These are phyloP conservation scores for Lycaon pictus DNA, from an alignment of 2,113 vertebrate species.

Conservation along the genomic window DNA sequence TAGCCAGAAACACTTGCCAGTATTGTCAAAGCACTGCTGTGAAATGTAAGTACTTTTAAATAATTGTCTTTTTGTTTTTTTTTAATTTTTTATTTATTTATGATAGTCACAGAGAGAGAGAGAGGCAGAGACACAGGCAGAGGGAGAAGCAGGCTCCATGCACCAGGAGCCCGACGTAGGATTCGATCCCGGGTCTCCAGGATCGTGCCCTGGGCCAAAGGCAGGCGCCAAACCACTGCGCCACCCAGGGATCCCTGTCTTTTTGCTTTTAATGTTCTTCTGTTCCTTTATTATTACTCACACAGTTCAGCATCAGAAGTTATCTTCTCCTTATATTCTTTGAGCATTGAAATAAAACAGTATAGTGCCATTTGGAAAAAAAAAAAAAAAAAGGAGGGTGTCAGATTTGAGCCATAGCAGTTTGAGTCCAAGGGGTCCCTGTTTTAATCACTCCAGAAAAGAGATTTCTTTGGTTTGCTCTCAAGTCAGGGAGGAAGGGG, in stretches of 20 bases:
- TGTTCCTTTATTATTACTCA: constrained; percentile 40
- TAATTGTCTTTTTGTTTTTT: constrained; percentile 47
- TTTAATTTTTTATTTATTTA: too few species aligned
- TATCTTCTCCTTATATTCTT: constrained; percentile 78
- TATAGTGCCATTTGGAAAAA: constrained; percentile 59
- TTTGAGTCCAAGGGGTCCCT: background rate
- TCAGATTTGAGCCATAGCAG: background rate
- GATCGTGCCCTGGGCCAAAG: too few species aligned
- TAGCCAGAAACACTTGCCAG: background rate
- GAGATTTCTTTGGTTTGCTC: constrained; percentile 9
- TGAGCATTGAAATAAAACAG: constrained; percentile 85
- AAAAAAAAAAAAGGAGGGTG: background rate
- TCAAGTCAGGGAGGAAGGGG: background rate
- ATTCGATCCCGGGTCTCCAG: too few species aligned
- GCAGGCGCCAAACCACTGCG: too few species aligned
- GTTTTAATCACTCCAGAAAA: constrained; percentile 27
- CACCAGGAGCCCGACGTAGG: too few species aligned
- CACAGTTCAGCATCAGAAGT: constrained; percentile 74
- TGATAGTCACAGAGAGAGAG: too few species aligned
- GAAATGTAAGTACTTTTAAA: constrained; percentile 49
- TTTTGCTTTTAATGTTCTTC: constrained; percentile 24
- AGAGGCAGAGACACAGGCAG: too few species aligned
- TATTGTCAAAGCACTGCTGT: background rate
- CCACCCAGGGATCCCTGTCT: background rate
- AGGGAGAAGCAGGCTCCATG: too few species aligned